These are phyloP conservation scores for Synchiropus splendidus DNA, from an alignment of 2,113 vertebrate species.

Conservation along the genomic window DNA sequence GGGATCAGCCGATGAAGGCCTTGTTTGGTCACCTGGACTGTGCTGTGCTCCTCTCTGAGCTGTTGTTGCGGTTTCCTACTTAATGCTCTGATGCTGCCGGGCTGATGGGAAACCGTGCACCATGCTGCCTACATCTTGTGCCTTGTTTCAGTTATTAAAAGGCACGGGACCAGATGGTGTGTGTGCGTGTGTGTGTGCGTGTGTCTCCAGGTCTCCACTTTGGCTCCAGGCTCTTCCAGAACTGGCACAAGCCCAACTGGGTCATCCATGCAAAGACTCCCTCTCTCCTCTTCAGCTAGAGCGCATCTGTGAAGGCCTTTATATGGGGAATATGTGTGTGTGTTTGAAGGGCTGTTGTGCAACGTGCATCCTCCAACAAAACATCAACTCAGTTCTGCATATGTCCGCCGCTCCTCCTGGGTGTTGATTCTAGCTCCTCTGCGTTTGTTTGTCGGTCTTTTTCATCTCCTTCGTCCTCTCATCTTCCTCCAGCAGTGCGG, in stretches of 20 bases:
- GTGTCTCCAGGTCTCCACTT: constrained; percentile 56
- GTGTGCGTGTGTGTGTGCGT: constrained; percentile 29
- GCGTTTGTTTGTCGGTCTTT: constrained; percentile 41
- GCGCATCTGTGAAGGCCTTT: constrained; percentile 56
- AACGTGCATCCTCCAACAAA: constrained; percentile 24
- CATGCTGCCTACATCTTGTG: constrained; percentile 66
- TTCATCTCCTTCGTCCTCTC: constrained; percentile 32
- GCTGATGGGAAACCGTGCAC: constrained; percentile 62
- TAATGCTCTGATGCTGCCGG: constrained; percentile 49
- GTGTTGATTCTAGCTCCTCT: constrained; percentile 13
- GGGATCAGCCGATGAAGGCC: constrained; percentile 10
- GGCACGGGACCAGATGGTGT: constrained; percentile 64
- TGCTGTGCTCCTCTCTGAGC: constrained; percentile 47
- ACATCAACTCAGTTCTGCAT: constrained; percentile 32
- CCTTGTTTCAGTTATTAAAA: constrained; percentile 68
- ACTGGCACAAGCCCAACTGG: constrained; percentile 69
- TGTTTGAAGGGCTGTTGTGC: constrained; percentile 12
- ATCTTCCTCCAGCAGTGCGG: constrained; percentile 40
- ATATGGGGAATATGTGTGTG: constrained; percentile 28
- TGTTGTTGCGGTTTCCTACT: constrained; percentile 49
- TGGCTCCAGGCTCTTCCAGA: constrained; percentile 62
- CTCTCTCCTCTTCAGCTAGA: constrained; percentile 46
- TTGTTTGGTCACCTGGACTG: constrained; percentile 42
- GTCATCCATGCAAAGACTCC: constrained; percentile 62
- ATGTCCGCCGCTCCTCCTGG: constrained; percentile 40